A percentile compares a stretch with the other conserved stretches of the same genome.
Conservation (phyloP, 2,797 vertebrate species). For the Danio choprae region DNA sequence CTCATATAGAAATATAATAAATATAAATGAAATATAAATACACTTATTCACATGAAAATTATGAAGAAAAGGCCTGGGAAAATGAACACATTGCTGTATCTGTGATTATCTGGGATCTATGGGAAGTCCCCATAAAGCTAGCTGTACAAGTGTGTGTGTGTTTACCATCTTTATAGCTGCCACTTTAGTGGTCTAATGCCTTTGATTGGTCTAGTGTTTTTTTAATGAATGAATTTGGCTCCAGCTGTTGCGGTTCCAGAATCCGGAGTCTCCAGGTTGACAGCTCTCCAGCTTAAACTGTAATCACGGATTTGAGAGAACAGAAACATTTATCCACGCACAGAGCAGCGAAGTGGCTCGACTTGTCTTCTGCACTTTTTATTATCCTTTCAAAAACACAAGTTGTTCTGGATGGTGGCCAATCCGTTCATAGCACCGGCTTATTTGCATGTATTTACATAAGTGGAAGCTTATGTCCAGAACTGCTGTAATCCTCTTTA, state of each 20-base stretch:
- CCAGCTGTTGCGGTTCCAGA: conserved; percentile 30
- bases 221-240: conserved; percentile 10
- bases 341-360: conserved; percentile 34
- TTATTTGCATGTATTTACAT: conserved; percentile 63
- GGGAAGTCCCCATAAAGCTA: too few species aligned
- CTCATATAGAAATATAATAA: background rate
- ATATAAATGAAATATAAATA: background rate
- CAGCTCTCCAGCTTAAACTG: conserved; percentile 37
- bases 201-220: background rate
- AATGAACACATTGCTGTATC: background rate
- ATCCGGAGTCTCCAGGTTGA: conserved; percentile 22
- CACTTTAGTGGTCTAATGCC: conserved; percentile 8
- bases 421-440: conserved; percentile 42
- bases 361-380: conserved; percentile 44
- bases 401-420: conserved; percentile 46
- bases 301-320: conserved; percentile 44
- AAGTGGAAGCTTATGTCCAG: conserved; percentile 56
- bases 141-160: background rate
- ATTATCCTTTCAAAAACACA: conserved; percentile 53
- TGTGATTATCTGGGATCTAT: background rate
- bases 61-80: background rate
- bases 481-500: conserved; percentile 54
- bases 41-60: background rate
- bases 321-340: conserved; percentile 40
- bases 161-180: background rate